Evolutionary conservation across 2,888 invertebrate species (phyloP).

Genomic region (Meteorus cinctellus): DNA sequence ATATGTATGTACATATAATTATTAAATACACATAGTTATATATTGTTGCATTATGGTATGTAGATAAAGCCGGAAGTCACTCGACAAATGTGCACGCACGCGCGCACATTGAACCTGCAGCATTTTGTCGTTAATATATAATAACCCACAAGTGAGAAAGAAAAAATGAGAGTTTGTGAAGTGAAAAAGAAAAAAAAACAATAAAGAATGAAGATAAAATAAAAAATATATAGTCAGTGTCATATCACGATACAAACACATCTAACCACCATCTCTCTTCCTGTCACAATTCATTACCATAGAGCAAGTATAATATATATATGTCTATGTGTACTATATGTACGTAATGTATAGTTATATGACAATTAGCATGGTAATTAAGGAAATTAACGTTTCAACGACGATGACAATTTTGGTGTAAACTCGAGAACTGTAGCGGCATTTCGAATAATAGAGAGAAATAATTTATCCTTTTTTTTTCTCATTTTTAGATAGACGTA

Average conservation of each 20-base stretch:
- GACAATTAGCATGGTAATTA: constrained; percentile 68
- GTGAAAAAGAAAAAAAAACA: constrained; percentile 43
- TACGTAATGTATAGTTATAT: constrained; percentile 56
- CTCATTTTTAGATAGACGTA: not conserved
- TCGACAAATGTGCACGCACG: constrained; percentile 39
- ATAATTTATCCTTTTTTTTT: not conserved
- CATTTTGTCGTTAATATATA: constrained; percentile 36
- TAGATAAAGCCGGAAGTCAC: constrained; percentile 38
- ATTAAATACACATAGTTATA: not conserved
- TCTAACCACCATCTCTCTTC: constrained; percentile 54
- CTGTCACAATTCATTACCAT: constrained; percentile 70
- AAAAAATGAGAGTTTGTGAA: constrained; percentile 44
- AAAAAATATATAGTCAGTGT: not conserved
- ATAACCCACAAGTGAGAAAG: constrained; percentile 30
- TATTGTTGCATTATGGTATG: constrained; percentile 3
- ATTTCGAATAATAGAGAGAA: constrained; percentile 1
- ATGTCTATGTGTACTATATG: not conserved
- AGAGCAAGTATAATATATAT: constrained; percentile 49
- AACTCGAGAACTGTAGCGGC: constrained; percentile 36
- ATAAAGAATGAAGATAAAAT: not conserved
- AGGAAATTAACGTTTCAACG: constrained; percentile 61
- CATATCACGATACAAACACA: constrained; percentile 23
- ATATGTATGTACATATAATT: not conserved
- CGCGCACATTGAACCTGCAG: constrained; percentile 43
- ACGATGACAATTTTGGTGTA: constrained; percentile 41